Conservation (phyloP, 2,888 invertebrate genomes). For the Hofmannophila pseudospretella region DNA sequence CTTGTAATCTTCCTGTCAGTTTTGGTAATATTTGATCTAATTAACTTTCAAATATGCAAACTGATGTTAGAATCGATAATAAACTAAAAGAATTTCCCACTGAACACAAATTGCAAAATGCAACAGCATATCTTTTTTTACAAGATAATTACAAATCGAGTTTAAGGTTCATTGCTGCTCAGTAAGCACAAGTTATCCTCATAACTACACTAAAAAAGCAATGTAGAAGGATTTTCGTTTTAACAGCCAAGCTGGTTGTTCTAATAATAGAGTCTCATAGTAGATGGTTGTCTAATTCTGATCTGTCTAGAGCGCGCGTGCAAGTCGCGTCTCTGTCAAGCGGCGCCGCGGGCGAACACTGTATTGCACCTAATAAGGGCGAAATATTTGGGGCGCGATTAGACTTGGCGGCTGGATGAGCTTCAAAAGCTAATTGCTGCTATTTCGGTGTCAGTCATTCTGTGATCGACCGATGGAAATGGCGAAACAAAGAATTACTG, state of each 20-base stretch:
- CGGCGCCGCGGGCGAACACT: conserved; percentile 40
- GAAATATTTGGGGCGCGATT: conserved; percentile 47
- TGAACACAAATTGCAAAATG: conserved; percentile 36
- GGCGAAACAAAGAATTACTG: too few relatives aligned
- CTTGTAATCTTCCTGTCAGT: conserved; percentile 37
- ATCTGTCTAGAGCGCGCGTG: conserved; percentile 48
- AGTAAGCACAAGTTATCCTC: not conserved
- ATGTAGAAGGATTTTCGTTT: not conserved
- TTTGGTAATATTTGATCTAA: conserved; percentile 27
- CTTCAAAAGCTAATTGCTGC: conserved; percentile 29
- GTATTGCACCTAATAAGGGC: conserved; percentile 44
- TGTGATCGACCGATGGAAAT: too few relatives aligned
- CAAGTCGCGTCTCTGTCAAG: conserved; percentile 56
- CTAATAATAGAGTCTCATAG: conserved; percentile 23
- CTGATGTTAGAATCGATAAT: conserved; percentile 28
- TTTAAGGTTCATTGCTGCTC: not conserved
- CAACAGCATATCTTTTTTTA: conserved; percentile 7
- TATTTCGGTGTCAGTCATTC: conserved; percentile 27
- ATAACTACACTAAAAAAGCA: not conserved
- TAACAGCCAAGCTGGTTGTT: too few relatives aligned
- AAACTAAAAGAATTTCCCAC: conserved; percentile 36
- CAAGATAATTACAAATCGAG: not conserved
- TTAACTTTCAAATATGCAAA: conserved; percentile 40
- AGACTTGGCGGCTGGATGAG: conserved; percentile 21
- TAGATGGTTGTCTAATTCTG: conserved; percentile 37